A percentile compares a stretch with the other conserved stretches of the same genome.
phyloP scores from a whole-genome alignment of 2,797 vertebrate species.

The Rhinogobio ventralis region DNA sequence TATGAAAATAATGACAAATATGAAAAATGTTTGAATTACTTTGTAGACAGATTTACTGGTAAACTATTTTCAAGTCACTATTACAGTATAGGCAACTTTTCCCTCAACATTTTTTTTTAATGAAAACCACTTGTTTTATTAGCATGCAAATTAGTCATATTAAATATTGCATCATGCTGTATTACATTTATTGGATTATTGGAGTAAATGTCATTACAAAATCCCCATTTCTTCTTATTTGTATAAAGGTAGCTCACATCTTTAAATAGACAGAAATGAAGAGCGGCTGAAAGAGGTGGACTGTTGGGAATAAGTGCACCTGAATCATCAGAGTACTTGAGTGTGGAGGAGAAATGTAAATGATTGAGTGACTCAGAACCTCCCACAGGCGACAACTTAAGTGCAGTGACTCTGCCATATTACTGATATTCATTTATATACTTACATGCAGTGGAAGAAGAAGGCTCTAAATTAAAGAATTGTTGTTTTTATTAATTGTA shows the following conservation, averaged over 20 bases:
- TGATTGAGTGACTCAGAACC: constrained; percentile 68
- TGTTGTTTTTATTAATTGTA: not conserved
- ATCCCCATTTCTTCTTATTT: constrained; percentile 14
- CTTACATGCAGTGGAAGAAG: not conserved
- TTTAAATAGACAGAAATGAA: constrained; percentile 15
- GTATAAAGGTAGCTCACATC: constrained; percentile 15
- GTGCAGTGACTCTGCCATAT: constrained; percentile 18
- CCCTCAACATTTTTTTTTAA: not conserved
- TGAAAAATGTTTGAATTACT: not conserved
- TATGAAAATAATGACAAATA: not conserved
- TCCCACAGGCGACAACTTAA: constrained; percentile 48
- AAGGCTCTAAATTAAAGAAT: not conserved
- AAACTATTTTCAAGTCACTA: too few relatives aligned
- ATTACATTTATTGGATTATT: not conserved
- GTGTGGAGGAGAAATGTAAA: constrained; percentile 70
- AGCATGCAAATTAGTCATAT: not conserved
- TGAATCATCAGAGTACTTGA: constrained; percentile 71
- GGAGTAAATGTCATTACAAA: not conserved
- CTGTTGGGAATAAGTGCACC: constrained; percentile 42
- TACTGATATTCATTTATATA: constrained; percentile 38
- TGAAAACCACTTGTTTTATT: not conserved
- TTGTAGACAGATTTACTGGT: too few relatives aligned
- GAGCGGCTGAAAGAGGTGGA: constrained; percentile 24
- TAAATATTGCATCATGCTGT: not conserved
- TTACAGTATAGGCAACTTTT: not conserved